phyloP scores from a whole-genome alignment of 2,113 vertebrate genomes.

The Corvus moneduloides region DNA sequence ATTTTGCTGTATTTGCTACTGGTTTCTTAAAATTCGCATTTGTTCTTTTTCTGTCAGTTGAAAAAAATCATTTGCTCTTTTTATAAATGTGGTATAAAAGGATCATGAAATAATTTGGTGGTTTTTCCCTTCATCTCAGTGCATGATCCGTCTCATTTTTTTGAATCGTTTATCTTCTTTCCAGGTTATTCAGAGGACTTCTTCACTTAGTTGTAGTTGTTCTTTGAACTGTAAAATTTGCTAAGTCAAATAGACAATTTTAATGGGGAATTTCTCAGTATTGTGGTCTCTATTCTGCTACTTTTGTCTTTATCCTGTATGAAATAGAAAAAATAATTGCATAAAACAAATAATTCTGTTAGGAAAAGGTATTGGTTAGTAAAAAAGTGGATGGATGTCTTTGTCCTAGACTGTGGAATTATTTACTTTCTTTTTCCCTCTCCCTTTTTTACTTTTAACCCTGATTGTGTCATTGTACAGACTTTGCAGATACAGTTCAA shows the following conservation, averaged over 20 bases:
- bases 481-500: neutral
- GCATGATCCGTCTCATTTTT: neutral
- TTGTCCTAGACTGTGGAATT: neutral
- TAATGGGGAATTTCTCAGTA: neutral
- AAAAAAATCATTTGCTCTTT: neutral
- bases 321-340: neutral
- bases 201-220: neutral
- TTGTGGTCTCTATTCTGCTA: neutral
- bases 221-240: neutral
- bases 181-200: neutral
- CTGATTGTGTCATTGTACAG: neutral
- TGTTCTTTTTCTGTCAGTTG: neutral
- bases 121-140: neutral
- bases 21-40: neutral
- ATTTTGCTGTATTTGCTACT: neutral
- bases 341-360: neutral
- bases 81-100: neutral
- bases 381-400: neutral
- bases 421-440: accelerated
- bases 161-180: neutral
- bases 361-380: neutral
- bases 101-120: neutral
- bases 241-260: neutral
- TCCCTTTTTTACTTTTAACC: neutral
- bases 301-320: neutral